Evolutionary conservation across 35 echinoderm and acorn worm genomes (phyloP).

Genomic region (Ptychodera flava): DNA sequence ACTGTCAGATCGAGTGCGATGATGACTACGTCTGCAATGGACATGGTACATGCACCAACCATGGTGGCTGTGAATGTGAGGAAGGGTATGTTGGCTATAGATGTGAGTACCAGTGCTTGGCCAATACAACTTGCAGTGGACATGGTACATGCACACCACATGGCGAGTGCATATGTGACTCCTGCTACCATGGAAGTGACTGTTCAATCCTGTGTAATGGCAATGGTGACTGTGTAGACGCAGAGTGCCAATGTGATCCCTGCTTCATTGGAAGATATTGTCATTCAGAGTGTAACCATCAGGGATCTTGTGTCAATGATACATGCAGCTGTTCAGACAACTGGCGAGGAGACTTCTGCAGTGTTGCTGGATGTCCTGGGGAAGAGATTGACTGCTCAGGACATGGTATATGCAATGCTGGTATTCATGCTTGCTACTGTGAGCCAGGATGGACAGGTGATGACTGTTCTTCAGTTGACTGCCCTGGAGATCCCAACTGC

Average conservation of each 20-base stretch:
- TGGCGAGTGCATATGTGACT: conserved; percentile 62
- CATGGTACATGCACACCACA: conserved; percentile 53
- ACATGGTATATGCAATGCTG: conserved; percentile 78
- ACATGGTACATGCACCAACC: conserved; percentile 43
- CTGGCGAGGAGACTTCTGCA: conserved; percentile 66
- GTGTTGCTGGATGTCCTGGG: conserved; percentile 67
- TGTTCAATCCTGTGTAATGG: conserved; percentile 55
- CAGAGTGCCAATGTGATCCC: conserved; percentile 54
- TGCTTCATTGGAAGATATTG: conserved; percentile 69
- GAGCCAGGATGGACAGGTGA: conserved; percentile 51
- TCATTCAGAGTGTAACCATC: conserved; percentile 57
- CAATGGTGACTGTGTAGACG: conserved; percentile 42
- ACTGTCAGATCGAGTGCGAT: conserved; percentile 63
- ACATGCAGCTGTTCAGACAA: conserved; percentile 48
- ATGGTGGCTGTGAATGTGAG: conserved; percentile 62
- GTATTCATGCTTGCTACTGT: conserved; percentile 68
- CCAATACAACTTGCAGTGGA: conserved; percentile 53
- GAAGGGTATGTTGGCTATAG: conserved; percentile 68
- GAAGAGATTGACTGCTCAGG: conserved; percentile 63
- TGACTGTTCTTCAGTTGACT: conserved; percentile 62
- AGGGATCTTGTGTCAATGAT: conserved; percentile 37
- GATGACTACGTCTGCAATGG: conserved; percentile 39
- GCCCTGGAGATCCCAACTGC: conserved; percentile 79
- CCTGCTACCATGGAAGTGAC: conserved; percentile 53
- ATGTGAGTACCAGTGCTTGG: conserved; percentile 67